phyloP scores from a whole-genome alignment of 2,113 vertebrate species.

The Rhea americana region DNA sequence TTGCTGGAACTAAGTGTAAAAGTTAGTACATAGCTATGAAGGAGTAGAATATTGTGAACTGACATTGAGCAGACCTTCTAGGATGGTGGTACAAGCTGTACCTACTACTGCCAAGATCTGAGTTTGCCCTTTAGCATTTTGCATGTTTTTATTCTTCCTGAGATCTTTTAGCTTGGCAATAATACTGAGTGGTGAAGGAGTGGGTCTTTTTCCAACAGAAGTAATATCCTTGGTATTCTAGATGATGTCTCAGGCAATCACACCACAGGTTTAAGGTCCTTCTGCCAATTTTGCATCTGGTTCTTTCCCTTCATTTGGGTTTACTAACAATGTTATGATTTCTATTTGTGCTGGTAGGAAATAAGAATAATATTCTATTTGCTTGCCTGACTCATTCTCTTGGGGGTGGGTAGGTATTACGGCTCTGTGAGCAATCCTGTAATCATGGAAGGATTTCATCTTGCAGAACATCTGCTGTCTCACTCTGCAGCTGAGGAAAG shows the following conservation, averaged over 20 bases:
- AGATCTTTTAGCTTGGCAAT: neutral
- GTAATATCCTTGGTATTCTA: neutral
- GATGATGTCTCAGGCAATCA: neutral
- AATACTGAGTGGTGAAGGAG: neutral
- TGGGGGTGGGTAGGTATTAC: neutral
- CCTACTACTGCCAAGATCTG: neutral
- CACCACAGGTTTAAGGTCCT: neutral
- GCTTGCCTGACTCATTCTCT: conserved; percentile 21
- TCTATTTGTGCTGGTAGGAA: neutral
- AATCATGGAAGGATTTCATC: neutral
- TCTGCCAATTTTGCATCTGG: neutral
- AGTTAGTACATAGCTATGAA: neutral
- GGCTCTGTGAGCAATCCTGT: conserved; percentile 8
- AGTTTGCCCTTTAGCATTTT: neutral
- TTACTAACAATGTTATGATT: neutral
- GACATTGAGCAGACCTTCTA: neutral
- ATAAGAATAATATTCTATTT: neutral
- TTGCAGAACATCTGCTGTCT: conserved; percentile 23
- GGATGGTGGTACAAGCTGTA: neutral
- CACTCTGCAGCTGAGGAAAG: neutral
- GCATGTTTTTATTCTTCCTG: neutral
- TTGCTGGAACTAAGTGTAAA: neutral
- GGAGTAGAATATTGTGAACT: neutral
- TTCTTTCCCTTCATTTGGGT: neutral
- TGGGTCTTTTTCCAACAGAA: neutral